phyloP scores from a whole-genome alignment of 1,140 invertebrate species.

The Hylyphantes graminicola region DNA sequence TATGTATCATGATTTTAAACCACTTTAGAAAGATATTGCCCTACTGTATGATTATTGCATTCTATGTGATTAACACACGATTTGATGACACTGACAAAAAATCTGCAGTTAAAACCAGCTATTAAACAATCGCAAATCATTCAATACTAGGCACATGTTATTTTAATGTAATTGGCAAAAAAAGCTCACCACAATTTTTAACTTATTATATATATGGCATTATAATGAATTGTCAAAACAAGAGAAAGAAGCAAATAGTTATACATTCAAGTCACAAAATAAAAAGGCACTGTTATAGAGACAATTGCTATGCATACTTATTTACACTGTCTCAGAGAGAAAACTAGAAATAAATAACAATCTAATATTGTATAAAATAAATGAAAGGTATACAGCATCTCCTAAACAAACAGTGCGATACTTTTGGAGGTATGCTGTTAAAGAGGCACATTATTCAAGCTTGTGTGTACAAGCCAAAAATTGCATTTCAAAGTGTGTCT shows the following conservation, averaged over 20 bases:
- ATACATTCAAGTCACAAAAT: not conserved
- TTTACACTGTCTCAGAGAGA: not conserved
- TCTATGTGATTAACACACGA: too few relatives aligned
- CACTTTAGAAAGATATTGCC: too few relatives aligned
- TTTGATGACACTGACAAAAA: too few relatives aligned
- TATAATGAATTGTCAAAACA: not conserved
- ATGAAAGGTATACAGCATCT: not conserved
- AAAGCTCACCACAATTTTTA: constrained; percentile 1
- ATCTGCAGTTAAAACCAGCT: too few relatives aligned
- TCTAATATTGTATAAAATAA: not conserved
- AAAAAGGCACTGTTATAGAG: constrained; percentile 33
- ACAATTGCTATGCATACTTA: not conserved
- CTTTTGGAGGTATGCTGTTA: constrained; percentile 23
- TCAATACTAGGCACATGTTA: constrained; percentile 1
- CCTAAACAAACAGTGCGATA: constrained; percentile 10
- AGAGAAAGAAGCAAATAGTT: not conserved
- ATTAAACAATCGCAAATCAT: too few relatives aligned
- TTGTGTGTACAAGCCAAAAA: constrained; percentile 27
- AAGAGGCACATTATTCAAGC: constrained; percentile 45
- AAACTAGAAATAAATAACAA: constrained; percentile 6
- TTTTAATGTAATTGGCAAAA: not conserved
- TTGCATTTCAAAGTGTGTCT: not conserved
- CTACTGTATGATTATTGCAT: too few relatives aligned
- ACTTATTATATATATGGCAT: not conserved
- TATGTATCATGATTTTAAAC: too few relatives aligned